phyloP scores from a whole-genome alignment of 2,797 vertebrate species.

The Intellagama lesueurii region DNA sequence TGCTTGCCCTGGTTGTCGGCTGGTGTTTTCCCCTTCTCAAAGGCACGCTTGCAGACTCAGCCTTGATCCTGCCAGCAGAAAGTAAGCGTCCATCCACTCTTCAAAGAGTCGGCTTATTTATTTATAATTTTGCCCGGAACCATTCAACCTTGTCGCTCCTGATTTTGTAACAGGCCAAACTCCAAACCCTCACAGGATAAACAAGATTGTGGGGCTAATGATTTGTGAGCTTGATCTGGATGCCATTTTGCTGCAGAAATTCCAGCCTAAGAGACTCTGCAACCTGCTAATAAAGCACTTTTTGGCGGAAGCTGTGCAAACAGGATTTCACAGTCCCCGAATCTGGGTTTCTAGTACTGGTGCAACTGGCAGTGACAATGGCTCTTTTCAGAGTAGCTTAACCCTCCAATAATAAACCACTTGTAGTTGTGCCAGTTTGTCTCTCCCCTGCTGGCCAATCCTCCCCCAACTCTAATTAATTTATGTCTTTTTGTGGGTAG shows the following conservation, averaged over 20 bases:
- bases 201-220: constrained; percentile 78
- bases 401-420: constrained; percentile 37
- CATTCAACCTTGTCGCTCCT: constrained; percentile 68
- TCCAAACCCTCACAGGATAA: constrained; percentile 78
- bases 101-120: constrained; percentile 52
- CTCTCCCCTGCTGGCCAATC: constrained; percentile 21
- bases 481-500: constrained; percentile 12
- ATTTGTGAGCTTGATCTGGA: constrained; percentile 75
- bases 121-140: constrained; percentile 72
- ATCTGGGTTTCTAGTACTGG: constrained; percentile 45
- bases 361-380: constrained; percentile 47
- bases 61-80: constrained; percentile 22
- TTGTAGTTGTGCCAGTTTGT: constrained; percentile 45
- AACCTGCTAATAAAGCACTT: constrained; percentile 73
- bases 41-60: constrained; percentile 8
- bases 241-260: constrained; percentile 68
- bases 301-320: constrained; percentile 66
- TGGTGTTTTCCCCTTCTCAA: not conserved
- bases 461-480: constrained; percentile 18
- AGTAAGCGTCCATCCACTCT: constrained; percentile 43
- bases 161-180: constrained; percentile 83
- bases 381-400: constrained; percentile 45
- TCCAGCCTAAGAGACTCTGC: constrained; percentile 69
- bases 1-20: constrained; percentile 31
- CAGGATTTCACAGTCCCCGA: constrained; percentile 56